Evolutionary conservation across 2,113 vertebrate species (phyloP), one percentile per base, ranked within the genome.

Genomic region (Nettapus auritus): DNA sequence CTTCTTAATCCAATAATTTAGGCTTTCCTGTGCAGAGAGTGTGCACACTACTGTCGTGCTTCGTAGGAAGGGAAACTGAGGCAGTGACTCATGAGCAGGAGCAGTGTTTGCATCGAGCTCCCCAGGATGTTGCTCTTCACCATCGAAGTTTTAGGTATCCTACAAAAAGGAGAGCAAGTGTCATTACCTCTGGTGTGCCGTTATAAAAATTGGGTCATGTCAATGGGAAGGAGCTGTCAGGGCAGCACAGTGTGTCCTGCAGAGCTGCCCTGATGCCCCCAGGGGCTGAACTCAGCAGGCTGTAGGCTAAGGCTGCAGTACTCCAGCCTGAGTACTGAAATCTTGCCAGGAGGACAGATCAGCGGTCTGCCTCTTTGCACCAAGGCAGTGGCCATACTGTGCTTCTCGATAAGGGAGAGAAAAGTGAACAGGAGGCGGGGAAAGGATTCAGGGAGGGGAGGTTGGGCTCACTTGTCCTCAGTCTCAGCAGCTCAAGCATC

Each of bases 51-150:
- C 38, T 1, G 0, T 34, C 25, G 19, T 85, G 52, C 48, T 82
- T 59, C 12, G 8, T 6, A 55, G n/a, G 22, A 29, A 42, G 85
- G 19, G 26, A 90, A 86, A 68, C 52, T n/a, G 42, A 82, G 66
- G 26, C 60, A 63, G 23, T 5, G 31, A 36, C 12, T 50, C 40
- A 29, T 70, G 28, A 70, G 34, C 0, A 0, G 9, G 33, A 53
- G 1, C 2, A 62, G 28, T 64, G 38, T 73, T 93, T 87, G 16
- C 19, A 31, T 0, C 68, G 57, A 73, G 10, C n/a, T 86, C 14
- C 70, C 36, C 22, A 62, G 59, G 26, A 6, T 16, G 8, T 68
- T 82, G 44, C 11, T 69, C 73, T 94, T 82, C 36, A 69, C 31
- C 34, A 52, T 29, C 42, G 87, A 50, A 94, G 20, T 33, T 67